A percentile compares a stretch with the other conserved stretches of the same genome.
These are phyloP conservation scores for Autographa pulchrina DNA, from an alignment of 2,888 invertebrate species.

Conservation along the genomic window DNA sequence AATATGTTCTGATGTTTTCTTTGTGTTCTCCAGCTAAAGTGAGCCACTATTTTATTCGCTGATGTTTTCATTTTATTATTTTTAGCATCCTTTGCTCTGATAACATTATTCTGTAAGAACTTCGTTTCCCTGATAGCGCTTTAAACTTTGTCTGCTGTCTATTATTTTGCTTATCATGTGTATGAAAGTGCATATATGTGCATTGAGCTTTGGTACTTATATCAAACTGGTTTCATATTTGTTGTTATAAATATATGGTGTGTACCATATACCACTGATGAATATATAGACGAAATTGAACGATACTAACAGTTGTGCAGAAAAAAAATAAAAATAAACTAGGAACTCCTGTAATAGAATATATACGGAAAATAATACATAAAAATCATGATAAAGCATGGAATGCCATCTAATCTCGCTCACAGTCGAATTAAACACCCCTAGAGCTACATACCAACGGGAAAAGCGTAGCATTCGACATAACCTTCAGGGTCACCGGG, in stretches of 20 bases:
- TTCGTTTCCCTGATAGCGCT: neutral
- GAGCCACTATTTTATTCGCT: slow-evolving; percentile 7
- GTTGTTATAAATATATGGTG: too few species aligned
- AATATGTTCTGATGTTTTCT: slow-evolving; percentile 27
- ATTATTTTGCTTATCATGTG: neutral
- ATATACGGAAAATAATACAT: neutral
- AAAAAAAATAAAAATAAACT: neutral
- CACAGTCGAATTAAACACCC: neutral
- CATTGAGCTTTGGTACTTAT: neutral
- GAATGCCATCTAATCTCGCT: neutral
- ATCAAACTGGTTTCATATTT: neutral
- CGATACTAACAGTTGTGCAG: neutral
- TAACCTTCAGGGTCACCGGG: neutral
- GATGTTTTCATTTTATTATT: slow-evolving; percentile 21
- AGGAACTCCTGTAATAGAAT: neutral
- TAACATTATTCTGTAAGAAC: neutral
- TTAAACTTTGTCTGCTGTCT: neutral
- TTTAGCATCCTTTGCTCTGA: neutral
- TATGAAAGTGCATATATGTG: neutral
- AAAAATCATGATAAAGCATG: neutral
- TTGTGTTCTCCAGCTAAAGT: slow-evolving; percentile 2
- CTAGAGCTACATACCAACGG: neutral
- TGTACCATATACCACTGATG: too few species aligned
- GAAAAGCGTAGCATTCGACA: slow-evolving; percentile 11
- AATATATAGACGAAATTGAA: neutral